Base-by-base conservation (phyloP, 2,888 invertebrate genomes). In the Aleiodes testaceus region DNA sequence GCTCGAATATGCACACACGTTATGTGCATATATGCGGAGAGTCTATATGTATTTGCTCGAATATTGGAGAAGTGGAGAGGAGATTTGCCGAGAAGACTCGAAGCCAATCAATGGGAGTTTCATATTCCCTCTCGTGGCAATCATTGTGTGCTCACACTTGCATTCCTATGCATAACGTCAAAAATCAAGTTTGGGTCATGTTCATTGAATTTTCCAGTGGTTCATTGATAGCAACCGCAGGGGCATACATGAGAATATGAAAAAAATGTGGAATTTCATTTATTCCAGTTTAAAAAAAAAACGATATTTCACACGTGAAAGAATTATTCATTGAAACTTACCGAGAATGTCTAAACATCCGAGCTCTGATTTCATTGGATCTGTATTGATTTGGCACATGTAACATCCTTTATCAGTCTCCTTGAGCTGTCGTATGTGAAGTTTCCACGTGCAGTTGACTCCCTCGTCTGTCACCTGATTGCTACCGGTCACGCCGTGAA, bases 371-470 rank as follows among this genome's bases (percentile, higher is more conserved):
- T 93, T 95, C 94, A 96, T 95, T 68, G 92, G 91, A 74, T 92
- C 93, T 1, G 95, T 96, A 89, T 96, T 96, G 82, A 96, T 95
- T 90, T 96, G 96, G 84, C 96, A 96, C 94, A 96, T 95, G 88
- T 96, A 96, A 86, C 96, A 96, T 73, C 95, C 96, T 55, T 93
- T 91, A 87, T 96, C 96, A 52, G 92, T 91, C 80, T 95, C 95
- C 77, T 93, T 91, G 66, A 96, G 90, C 74, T 95, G 95, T 72
- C 94, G 90, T 83, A 96, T 95, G 87, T 94, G 93, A 72, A 96
- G 89, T 87, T 94, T 94, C 96, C 96, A 96, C 75, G 95, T 95
- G 81, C 92, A 91, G 73, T 93, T 91, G 75, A 94, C 93, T 86
- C 95, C 94, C 82, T 93, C 93, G 55, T 95, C 94, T 79, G 92